Conservation (phyloP, 2,888 invertebrate genomes). For the Latrodectus elegans region DNA sequence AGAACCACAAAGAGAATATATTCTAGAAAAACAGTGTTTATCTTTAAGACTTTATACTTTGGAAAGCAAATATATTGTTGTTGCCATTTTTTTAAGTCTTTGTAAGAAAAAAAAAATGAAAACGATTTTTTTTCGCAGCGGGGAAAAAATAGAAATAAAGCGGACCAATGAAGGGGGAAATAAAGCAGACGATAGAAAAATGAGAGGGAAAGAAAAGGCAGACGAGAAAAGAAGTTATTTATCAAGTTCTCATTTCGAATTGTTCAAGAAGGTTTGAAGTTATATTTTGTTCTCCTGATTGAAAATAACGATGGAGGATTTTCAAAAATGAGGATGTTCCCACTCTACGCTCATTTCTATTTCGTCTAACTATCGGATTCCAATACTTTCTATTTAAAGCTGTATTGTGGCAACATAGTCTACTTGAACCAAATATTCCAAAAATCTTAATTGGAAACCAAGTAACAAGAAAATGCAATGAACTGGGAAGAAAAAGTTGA, state of each 20-base stretch:
- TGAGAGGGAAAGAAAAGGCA: neutral
- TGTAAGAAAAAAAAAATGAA: too few relatives aligned
- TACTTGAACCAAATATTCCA: slow-evolving; percentile 9
- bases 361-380: slow-evolving; percentile 41
- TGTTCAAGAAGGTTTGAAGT: neutral
- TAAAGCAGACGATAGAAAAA: neutral
- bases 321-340: slow-evolving; percentile 23
- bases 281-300: slow-evolving; percentile 25
- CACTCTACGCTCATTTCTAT: slow-evolving; percentile 6
- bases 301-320: slow-evolving; percentile 27
- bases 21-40: too few relatives aligned
- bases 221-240: slow-evolving; percentile 6
- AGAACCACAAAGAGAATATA: neutral
- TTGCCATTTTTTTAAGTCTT: too few relatives aligned
- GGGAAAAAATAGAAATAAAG: too few relatives aligned
- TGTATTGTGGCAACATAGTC: neutral
- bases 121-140: too few relatives aligned
- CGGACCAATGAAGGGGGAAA: neutral
- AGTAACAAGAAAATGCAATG: slow-evolving; percentile 13
- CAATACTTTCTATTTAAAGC: slow-evolving; percentile 57
- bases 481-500: neutral
- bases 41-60: too few relatives aligned
- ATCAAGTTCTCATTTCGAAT: slow-evolving; percentile 38
- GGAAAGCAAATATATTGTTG: too few relatives aligned
- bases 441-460: slow-evolving; percentile 19